phyloP scores from a whole-genome alignment of 2,797 vertebrate genomes.

The Scyliorhinus canicula region DNA sequence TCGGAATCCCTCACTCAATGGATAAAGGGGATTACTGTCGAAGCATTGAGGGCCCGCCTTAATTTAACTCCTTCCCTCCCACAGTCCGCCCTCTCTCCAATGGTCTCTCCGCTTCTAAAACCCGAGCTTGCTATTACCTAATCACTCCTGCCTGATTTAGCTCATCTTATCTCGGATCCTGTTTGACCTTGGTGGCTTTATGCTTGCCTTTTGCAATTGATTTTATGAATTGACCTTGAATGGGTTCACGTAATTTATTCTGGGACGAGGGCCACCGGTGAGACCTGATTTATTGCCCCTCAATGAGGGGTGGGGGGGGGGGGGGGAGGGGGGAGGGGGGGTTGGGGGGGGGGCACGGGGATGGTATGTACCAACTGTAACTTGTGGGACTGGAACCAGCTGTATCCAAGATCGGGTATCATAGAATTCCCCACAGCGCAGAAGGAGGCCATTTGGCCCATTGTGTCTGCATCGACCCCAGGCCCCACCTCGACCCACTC shows the following conservation, averaged over 20 bases:
- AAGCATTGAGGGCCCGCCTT: neutral
- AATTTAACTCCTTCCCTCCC: neutral
- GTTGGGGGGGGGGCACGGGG: too few relatives aligned
- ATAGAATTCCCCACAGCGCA: too few relatives aligned
- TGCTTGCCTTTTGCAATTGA: neutral
- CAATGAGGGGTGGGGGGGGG: neutral
- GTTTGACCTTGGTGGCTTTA: neutral
- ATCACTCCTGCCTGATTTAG: neutral
- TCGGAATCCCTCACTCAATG: neutral
- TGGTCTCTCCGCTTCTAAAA: neutral
- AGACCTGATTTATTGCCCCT: neutral
- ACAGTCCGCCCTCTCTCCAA: neutral
- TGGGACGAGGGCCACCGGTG: neutral
- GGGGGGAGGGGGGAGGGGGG: neutral
- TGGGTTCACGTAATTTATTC: neutral
- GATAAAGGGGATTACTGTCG: neutral
- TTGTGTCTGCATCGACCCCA: too few relatives aligned
- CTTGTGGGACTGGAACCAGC: neutral
- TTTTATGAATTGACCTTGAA: neutral
- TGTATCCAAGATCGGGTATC: too few relatives aligned
- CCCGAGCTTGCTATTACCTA: neutral
- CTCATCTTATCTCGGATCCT: neutral
- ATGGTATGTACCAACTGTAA: neutral
- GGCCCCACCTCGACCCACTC: too few relatives aligned
- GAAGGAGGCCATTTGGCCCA: too few relatives aligned